These are phyloP conservation scores for Psittacula derbiana DNA, from an alignment of 2,797 vertebrate species.

Conservation along the genomic window DNA sequence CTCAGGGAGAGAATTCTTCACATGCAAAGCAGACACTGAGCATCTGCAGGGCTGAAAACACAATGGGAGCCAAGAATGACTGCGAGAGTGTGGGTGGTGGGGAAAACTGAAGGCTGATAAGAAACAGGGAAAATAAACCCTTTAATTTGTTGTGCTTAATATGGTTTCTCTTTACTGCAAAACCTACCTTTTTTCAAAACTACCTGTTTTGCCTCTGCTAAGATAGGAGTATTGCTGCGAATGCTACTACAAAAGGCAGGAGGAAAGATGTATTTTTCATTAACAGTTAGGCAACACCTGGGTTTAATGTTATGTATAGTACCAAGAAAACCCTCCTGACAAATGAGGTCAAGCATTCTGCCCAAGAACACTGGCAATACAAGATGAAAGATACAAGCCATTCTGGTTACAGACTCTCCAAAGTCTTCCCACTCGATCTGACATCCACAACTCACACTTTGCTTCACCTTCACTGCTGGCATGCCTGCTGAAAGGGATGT, in stretches of 20 bases:
- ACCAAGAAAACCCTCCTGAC: not conserved
- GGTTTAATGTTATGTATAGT: not conserved
- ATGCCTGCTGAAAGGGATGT: not conserved
- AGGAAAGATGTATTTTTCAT: not conserved
- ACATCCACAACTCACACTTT: not conserved
- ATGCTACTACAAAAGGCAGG: not conserved
- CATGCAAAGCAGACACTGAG: not conserved
- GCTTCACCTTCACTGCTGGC: not conserved
- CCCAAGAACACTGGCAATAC: not conserved
- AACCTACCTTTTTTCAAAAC: not conserved
- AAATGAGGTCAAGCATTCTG: not conserved
- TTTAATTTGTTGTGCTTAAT: not conserved
- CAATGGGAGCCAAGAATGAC: not conserved
- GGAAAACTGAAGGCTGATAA: conserved; percentile 10
- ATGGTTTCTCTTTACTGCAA: not conserved
- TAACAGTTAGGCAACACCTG: not conserved
- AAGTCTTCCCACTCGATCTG: not conserved
- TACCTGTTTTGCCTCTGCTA: not conserved
- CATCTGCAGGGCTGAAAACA: conserved; percentile 27
- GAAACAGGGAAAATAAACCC: not conserved
- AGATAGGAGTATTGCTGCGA: not conserved
- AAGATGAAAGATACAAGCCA: not conserved
- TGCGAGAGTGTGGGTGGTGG: not conserved
- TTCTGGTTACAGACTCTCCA: not conserved
- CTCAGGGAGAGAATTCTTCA: not conserved